A percentile compares a stretch with the other conserved stretches of the same genome.
phyloP scores from a whole-genome alignment of 2,797 vertebrate species.

The Perodicticus potto region DNA sequence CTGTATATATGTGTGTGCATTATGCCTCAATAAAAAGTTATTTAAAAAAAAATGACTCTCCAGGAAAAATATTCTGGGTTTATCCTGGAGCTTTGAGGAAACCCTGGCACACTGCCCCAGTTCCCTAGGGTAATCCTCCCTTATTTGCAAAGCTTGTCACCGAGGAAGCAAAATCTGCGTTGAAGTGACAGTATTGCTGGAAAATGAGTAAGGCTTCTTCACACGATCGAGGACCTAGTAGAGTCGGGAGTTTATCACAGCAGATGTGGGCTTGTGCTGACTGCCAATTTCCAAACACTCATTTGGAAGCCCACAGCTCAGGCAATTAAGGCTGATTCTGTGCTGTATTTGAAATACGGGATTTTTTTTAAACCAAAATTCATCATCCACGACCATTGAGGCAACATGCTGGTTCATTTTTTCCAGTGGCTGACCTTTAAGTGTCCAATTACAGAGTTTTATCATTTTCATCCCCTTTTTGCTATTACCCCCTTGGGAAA shows the following conservation, averaged over 20 bases:
- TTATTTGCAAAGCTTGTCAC: slow-evolving; percentile 21
- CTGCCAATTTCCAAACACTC: slow-evolving; percentile 44
- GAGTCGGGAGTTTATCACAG: background rate
- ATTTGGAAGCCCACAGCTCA: slow-evolving; percentile 29
- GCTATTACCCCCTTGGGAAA: background rate
- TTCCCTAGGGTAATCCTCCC: background rate
- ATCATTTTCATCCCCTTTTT: background rate
- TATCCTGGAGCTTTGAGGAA: background rate
- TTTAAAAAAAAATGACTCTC: background rate
- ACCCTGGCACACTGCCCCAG: background rate
- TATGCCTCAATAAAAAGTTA: slow-evolving; percentile 5
- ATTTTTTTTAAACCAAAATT: slow-evolving; percentile 1
- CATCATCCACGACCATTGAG: slow-evolving; percentile 22
- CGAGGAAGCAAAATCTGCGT: background rate
- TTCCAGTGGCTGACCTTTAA: slow-evolving; percentile 52
- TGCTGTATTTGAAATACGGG: background rate
- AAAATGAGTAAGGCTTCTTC: background rate
- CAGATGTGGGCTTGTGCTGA: background rate
- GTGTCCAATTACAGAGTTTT: slow-evolving; percentile 60
- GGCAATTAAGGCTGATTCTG: slow-evolving; percentile 38
- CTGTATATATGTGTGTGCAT: no score
- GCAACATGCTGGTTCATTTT: background rate
- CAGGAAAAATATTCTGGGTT: background rate
- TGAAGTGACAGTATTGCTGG: background rate
- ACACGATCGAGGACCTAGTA: rapidly evolving